Percentiles rank a stretch among this genome's conserved stretches.
phyloP scores from a whole-genome alignment of 2,888 invertebrate genomes.

The Tachystola acroxantha region DNA sequence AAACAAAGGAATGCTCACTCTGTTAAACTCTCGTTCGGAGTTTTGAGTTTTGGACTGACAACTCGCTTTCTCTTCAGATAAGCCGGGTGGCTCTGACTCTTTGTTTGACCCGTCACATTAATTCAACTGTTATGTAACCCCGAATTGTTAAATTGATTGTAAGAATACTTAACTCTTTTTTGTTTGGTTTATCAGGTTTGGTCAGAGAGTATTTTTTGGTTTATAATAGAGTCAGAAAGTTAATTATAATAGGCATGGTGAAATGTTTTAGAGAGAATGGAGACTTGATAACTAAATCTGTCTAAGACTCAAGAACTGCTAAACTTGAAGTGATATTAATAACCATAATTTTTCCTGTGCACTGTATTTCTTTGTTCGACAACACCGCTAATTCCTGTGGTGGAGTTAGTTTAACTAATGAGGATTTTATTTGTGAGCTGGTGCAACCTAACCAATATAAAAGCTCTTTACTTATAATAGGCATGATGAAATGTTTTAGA shows the following conservation, averaged over 20 bases:
- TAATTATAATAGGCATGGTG: neutral
- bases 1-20: slow-evolving; percentile 62
- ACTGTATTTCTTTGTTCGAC: too few species aligned
- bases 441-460: too few species aligned
- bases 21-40: slow-evolving; percentile 19
- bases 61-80: slow-evolving; percentile 63
- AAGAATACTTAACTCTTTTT: slow-evolving; percentile 44
- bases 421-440: too few species aligned
- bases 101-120: slow-evolving; percentile 64
- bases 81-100: slow-evolving; percentile 39
- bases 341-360: too few species aligned
- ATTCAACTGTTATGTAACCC: slow-evolving; percentile 57
- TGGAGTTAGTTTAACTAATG: too few species aligned
- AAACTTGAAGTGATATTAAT: too few species aligned
- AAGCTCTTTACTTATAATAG: too few species aligned
- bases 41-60: slow-evolving; percentile 19
- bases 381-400: too few species aligned
- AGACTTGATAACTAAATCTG: too few species aligned
- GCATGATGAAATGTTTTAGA: slow-evolving; percentile 17
- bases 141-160: slow-evolving; percentile 57
- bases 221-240: neutral
- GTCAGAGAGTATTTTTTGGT: neutral
- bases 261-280: too few species aligned
- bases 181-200: slow-evolving; percentile 17
- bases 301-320: too few species aligned